These are phyloP conservation scores for Butorides virescens DNA, from an alignment of 2,113 vertebrate genomes.

Conservation along the genomic window DNA sequence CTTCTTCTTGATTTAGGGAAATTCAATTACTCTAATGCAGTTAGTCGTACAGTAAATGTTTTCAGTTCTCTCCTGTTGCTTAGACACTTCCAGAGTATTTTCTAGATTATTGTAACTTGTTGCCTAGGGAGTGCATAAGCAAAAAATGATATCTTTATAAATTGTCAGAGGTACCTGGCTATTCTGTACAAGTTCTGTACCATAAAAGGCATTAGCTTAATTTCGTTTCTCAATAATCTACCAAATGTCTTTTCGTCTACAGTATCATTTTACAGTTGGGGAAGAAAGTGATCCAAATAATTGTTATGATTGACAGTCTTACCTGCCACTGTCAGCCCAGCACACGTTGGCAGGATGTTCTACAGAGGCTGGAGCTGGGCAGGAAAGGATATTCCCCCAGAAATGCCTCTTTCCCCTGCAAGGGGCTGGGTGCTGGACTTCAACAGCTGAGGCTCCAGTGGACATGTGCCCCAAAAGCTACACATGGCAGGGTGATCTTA, in stretches of 20 bases:
- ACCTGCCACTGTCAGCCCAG: neutral
- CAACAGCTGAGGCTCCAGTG: neutral
- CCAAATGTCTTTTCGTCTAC: neutral
- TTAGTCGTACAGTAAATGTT: constrained; percentile 45
- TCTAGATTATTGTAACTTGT: constrained; percentile 19
- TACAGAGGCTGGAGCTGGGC: neutral
- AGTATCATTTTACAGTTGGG: neutral
- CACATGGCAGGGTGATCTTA: neutral
- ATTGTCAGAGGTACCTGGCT: neutral
- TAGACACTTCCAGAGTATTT: constrained; percentile 49
- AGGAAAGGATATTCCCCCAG: neutral
- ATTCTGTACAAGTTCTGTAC: neutral
- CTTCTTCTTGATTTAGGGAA: constrained; percentile 48
- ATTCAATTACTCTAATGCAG: constrained; percentile 53
- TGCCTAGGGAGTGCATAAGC: neutral
- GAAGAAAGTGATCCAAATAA: neutral
- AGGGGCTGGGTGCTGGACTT: neutral
- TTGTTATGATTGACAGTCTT: neutral
- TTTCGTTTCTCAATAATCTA: neutral
- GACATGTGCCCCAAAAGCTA: neutral
- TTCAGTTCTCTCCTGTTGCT: constrained; percentile 34
- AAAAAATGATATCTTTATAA: neutral
- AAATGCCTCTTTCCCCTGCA: neutral
- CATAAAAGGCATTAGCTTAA: neutral
- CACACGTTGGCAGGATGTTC: neutral